A percentile compares a stretch with the other conserved stretches of the same genome.
Conservation (phyloP, 2,797 vertebrate genomes). For the Takifugu ocellatus region DNA sequence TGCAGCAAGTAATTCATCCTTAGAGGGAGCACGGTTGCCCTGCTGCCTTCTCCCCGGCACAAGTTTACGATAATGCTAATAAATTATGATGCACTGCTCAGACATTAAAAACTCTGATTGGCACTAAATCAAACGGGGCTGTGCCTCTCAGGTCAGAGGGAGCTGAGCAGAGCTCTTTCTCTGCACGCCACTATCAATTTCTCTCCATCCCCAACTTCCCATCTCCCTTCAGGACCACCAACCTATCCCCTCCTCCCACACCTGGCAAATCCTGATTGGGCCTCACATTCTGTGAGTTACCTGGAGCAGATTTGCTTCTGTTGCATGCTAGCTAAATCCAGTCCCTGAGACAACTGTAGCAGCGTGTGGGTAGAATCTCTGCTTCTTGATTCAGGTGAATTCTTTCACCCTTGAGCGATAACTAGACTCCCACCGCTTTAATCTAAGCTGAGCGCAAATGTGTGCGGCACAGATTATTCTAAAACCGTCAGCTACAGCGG, state of each 20-base stretch:
- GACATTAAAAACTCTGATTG: constrained; percentile 75
- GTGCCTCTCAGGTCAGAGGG: constrained; percentile 60
- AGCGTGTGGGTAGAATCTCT: neutral
- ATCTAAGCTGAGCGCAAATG: constrained; percentile 50
- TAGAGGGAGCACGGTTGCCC: constrained; percentile 61
- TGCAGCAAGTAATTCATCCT: constrained; percentile 65
- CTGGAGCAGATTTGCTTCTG: neutral
- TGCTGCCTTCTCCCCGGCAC: constrained; percentile 49
- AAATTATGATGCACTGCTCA: constrained; percentile 71
- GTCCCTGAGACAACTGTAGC: too few relatives aligned
- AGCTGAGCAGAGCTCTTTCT: constrained; percentile 13
- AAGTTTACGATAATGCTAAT: constrained; percentile 79
- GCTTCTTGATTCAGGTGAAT: constrained; percentile 34
- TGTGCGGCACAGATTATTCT: constrained; percentile 53
- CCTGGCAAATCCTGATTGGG: constrained; percentile 16
- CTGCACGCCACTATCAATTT: constrained; percentile 43
- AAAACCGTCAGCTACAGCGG: constrained; percentile 61
- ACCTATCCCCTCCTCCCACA: constrained; percentile 35
- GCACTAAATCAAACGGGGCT: constrained; percentile 73
- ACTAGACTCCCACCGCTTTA: constrained; percentile 62
- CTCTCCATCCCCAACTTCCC: constrained; percentile 37
- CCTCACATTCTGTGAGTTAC: constrained; percentile 15
- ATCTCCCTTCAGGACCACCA: constrained; percentile 32
- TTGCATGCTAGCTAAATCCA: too few relatives aligned
- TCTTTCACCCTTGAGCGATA: constrained; percentile 49